Base-by-base conservation (phyloP, 2,888 invertebrate species). In the Lottia scabra region DNA sequence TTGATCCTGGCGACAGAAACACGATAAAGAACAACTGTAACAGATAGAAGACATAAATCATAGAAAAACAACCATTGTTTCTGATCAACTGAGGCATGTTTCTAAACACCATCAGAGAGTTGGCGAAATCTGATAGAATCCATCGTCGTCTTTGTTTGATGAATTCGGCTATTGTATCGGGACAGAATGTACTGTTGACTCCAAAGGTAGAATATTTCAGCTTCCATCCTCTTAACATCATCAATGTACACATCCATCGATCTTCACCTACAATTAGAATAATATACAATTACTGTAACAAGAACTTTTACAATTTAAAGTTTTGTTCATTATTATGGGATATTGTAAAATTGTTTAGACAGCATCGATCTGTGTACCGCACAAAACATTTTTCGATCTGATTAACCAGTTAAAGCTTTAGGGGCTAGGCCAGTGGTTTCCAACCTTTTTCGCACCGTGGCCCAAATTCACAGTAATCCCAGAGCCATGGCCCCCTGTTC, bases 201-300 rank as follows among this genome's bases (percentile, higher is more conserved):
- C 79, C 78, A 64, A 78, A 75, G 30, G 75, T 72, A 0, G 76
- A 75, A 68, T 83, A 83, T 46, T 78, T 63, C 44, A 82, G 70
- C 19, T 77, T 78, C 83, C 83, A 83, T 0, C 83, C 83, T 23
- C 76, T 76, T 16, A 82, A 63, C 83, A 83, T 82, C 81, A 83
- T 80, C 23, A 83, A 66, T 0, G 83, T 83, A 64, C 82, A 82
- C 81, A 83, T 79, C 83, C 83, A 83, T 43, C 83, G 74, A 46
- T 83, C 83, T 48, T 83, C 83, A 8, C 83, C 83, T 82, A 38
- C 12, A 56, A 38, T 43, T 43, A 44, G 23, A 10, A 30, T 30
- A 5, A 30, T n/a, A n/a, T n/a, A n/a, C n/a, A n/a, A n/a, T n/a
- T n/a, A n/a, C n/a, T n/a, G n/a, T n/a, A n/a, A n/a, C n/a, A n/a